Percentiles rank a stretch among this genome's conserved stretches.
Evolutionary conservation across 1,140 invertebrate genomes (phyloP).

Genomic region (Drosophila pseudoobscura): DNA sequence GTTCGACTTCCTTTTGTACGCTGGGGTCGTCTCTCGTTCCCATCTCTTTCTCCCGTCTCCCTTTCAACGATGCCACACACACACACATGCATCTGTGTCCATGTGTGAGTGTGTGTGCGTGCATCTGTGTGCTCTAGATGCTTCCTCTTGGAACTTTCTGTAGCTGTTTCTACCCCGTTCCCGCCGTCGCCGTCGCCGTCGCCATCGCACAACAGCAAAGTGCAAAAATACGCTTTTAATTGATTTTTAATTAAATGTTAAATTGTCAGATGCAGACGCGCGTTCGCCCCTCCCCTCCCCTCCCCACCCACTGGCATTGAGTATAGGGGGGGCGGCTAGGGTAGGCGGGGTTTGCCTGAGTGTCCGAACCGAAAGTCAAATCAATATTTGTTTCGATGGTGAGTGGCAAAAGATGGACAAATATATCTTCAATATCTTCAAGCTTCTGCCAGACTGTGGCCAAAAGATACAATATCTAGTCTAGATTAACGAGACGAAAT

Average conservation of each 20-base stretch:
- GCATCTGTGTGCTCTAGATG: constrained; percentile 1
- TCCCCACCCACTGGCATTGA: neutral
- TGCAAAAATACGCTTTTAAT: constrained; percentile 77
- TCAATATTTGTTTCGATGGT: too few species aligned
- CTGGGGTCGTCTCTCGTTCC: too few species aligned
- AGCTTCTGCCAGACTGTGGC: too few species aligned
- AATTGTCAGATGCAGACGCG: constrained; percentile 71
- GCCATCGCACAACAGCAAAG: constrained; percentile 43
- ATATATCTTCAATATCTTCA: too few species aligned
- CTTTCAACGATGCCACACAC: too few species aligned
- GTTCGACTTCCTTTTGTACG: too few species aligned
- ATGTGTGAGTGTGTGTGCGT: neutral
- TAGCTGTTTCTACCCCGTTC: neutral
- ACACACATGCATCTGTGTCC: neutral
- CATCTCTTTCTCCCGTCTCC: too few species aligned
- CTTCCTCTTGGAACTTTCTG: constrained; percentile 17
- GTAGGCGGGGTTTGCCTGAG: too few species aligned
- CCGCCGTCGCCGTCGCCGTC: neutral
- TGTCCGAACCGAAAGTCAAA: too few species aligned
- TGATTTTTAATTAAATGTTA: constrained; percentile 81
- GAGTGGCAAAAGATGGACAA: too few species aligned
- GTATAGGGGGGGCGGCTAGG: neutral
- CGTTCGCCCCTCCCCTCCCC: neutral
- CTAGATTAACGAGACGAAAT: too few species aligned
- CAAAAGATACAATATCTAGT: too few species aligned